phyloP scores from a whole-genome alignment of 1,140 invertebrate genomes.

The Harpegnathos saltator region DNA sequence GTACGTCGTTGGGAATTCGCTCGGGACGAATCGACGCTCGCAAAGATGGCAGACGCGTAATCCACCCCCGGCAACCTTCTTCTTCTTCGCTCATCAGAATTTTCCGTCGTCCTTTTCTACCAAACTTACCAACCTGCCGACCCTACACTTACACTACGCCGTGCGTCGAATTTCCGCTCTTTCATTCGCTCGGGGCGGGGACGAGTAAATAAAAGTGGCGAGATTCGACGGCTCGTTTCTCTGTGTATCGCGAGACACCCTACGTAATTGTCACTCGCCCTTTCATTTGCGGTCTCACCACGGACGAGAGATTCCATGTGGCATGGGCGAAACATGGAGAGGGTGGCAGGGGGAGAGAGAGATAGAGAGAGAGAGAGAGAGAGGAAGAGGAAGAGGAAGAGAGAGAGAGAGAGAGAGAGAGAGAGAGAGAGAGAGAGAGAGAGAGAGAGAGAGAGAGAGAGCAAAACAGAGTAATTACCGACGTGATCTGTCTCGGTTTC shows the following conservation, averaged over 20 bases:
- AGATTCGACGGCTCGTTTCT: too few relatives aligned
- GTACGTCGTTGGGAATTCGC: too few relatives aligned
- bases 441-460: not conserved
- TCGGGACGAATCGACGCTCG: too few relatives aligned
- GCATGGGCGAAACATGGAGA: too few relatives aligned
- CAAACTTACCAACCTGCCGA: too few relatives aligned
- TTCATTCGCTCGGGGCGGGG: not conserved
- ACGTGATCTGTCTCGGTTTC: conserved; percentile 37
- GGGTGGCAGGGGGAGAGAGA: not conserved
- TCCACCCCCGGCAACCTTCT: too few relatives aligned
- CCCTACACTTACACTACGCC: too few relatives aligned
- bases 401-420: not conserved
- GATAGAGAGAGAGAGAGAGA: conserved; percentile 15
- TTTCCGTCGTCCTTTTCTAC: too few relatives aligned
- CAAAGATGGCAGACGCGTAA: too few relatives aligned
- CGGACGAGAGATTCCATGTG: conserved; percentile 13
- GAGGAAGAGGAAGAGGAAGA: not conserved
- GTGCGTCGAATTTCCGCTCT: too few relatives aligned
- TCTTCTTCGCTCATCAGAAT: too few relatives aligned
- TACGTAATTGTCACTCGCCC: conserved; percentile 45
- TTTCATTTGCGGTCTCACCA: conserved; percentile 48
- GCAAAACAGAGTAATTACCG: conserved; percentile 52
- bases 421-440: conserved; percentile 22
- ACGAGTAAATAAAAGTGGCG: not conserved
- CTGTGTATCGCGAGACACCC: too few relatives aligned